These are phyloP conservation scores for Sebastes taczanowskii DNA, from an alignment of 2,797 vertebrate species.

Conservation along the genomic window DNA sequence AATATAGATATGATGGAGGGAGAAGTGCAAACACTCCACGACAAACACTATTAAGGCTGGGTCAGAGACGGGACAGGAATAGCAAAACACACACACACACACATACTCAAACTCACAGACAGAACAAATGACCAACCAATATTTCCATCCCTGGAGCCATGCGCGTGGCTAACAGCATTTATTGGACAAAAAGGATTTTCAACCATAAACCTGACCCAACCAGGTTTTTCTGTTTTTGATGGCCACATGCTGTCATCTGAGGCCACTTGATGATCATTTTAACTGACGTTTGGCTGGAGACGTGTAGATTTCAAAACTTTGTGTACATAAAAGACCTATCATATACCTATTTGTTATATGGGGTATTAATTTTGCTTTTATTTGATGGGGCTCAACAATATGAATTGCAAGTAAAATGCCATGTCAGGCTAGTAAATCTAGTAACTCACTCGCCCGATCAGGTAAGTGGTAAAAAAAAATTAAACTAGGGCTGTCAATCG, in stretches of 20 bases:
- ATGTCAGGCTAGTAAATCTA: too few relatives aligned
- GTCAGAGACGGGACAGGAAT: slow-evolving; percentile 32
- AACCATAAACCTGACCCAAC: neutral
- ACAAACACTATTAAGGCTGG: slow-evolving; percentile 46
- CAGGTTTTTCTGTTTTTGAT: neutral
- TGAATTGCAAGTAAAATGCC: too few relatives aligned
- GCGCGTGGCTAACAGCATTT: neutral
- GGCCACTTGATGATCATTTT: neutral
- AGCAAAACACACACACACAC: neutral
- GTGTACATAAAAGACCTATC: too few relatives aligned
- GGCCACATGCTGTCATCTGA: neutral
- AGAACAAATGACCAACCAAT: rapidly evolving
- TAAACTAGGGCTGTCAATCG: too few relatives aligned
- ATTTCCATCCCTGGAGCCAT: neutral
- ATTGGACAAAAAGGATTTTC: neutral
- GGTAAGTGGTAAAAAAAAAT: too few relatives aligned
- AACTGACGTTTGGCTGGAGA: neutral
- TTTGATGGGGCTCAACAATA: too few relatives aligned
- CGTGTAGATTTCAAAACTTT: too few relatives aligned
- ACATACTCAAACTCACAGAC: neutral
- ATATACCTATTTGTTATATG: too few relatives aligned
- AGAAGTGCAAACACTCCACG: slow-evolving; percentile 39
- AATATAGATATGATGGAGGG: slow-evolving; percentile 43
- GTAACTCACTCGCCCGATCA: too few relatives aligned
- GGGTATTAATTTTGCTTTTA: too few relatives aligned